Percentiles rank a stretch among this genome's conserved stretches.
Evolutionary conservation across 2,888 invertebrate species (phyloP).

Genomic region (Melinaea marsaeus): DNA sequence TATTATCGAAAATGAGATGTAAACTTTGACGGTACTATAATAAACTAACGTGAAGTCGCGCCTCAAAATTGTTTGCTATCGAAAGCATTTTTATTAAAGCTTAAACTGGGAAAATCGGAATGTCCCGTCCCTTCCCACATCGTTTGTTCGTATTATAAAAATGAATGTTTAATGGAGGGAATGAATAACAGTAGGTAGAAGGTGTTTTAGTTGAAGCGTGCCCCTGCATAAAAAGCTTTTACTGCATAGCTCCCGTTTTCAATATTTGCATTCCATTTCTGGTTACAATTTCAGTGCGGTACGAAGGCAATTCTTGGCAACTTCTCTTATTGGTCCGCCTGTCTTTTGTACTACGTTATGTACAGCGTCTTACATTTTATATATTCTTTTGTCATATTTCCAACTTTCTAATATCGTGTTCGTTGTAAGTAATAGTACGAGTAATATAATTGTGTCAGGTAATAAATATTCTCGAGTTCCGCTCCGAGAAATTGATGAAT

Average conservation of each 20-base stretch:
- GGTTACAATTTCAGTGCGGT: slow-evolving; percentile 50
- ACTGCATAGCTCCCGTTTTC: slow-evolving; percentile 55
- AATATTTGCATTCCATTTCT: slow-evolving; percentile 72
- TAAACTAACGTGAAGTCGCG: not conserved
- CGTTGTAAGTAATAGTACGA: slow-evolving; percentile 2
- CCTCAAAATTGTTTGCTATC: not conserved
- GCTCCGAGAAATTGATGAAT: not conserved
- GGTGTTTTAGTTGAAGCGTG: slow-evolving; percentile 53
- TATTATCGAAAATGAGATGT: no score
- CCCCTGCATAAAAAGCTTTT: slow-evolving; percentile 62
- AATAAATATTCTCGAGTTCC: slow-evolving; percentile 1
- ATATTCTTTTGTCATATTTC: slow-evolving; percentile 22
- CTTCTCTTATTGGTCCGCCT: slow-evolving; percentile 49
- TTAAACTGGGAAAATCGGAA: not conserved
- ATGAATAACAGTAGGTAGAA: slow-evolving; percentile 32
- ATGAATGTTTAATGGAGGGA: slow-evolving; percentile 30
- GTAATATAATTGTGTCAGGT: slow-evolving; percentile 3
- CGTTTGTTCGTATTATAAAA: slow-evolving; percentile 26
- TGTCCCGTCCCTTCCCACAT: slow-evolving; percentile 6
- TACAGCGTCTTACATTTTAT: slow-evolving; percentile 10
- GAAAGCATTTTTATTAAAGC: not conserved
- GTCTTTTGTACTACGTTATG: slow-evolving; percentile 42
- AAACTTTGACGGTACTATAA: not conserved
- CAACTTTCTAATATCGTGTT: slow-evolving; percentile 16
- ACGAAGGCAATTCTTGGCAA: slow-evolving; percentile 52